Percentiles rank a stretch among this genome's conserved stretches.
phyloP scores from a whole-genome alignment of 2,113 vertebrate genomes.

The Tringa solitaria region DNA sequence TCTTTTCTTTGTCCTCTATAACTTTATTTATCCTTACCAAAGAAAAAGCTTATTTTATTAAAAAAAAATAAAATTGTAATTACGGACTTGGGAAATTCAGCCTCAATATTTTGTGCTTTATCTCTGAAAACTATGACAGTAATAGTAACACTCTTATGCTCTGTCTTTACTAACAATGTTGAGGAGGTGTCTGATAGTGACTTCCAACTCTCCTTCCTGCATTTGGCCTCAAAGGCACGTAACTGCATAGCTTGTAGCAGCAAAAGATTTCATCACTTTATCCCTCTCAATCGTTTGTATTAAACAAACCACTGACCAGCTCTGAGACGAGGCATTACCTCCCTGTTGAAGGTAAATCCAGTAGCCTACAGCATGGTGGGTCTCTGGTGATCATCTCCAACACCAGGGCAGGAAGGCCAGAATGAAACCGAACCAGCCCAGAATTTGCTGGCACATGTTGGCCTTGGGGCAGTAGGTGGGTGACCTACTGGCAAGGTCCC shows the following conservation, averaged over 20 bases:
- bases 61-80: not conserved
- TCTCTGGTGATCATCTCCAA: not conserved
- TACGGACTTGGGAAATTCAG: not conserved
- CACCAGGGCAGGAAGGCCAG: not conserved
- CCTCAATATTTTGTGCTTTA: not conserved
- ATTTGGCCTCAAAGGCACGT: not conserved
- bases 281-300: not conserved
- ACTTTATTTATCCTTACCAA: not conserved
- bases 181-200: not conserved
- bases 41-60: not conserved
- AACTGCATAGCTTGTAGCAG: not conserved
- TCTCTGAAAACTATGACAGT: not conserved
- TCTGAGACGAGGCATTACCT: not conserved
- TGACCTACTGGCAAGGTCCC: not conserved
- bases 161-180: not conserved
- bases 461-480: not conserved
- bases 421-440: not conserved
- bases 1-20: not conserved
- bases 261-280: not conserved
- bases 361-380: not conserved
- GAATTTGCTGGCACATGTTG: not conserved
- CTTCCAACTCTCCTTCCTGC: not conserved
- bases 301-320: not conserved
- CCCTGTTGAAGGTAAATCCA: not conserved
- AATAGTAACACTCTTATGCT: not conserved